Conservation (phyloP, 2,888 invertebrate genomes). For the Caradrina kadenii region DNA sequence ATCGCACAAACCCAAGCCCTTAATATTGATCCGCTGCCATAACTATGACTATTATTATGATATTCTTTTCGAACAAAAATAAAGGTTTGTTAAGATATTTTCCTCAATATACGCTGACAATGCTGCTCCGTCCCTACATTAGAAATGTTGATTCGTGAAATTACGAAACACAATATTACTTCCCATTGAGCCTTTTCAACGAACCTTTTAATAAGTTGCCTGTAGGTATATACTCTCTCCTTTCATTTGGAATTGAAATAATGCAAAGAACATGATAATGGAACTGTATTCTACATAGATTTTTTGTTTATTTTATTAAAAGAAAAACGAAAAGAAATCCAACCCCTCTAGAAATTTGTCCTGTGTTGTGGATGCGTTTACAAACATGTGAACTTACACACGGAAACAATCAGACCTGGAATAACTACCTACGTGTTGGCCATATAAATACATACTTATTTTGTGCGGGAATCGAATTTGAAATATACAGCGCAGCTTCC, state of each 20-base stretch:
- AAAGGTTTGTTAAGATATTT: conserved; percentile 48
- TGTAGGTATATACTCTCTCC: conserved; percentile 8
- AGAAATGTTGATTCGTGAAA: conserved; percentile 61
- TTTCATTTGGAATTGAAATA: conserved; percentile 17
- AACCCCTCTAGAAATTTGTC: background rate
- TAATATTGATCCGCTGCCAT: conserved; percentile 25
- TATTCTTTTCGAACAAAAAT: conserved; percentile 43
- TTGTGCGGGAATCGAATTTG: too few species aligned
- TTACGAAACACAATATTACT: conserved; percentile 60
- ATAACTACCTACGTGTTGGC: background rate
- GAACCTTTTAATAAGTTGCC: conserved; percentile 54
- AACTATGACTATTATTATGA: conserved; percentile 43
- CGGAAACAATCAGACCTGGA: background rate
- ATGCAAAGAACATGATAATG: background rate
- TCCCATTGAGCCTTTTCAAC: conserved; percentile 47
- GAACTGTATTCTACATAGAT: background rate
- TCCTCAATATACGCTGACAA: conserved; percentile 55
- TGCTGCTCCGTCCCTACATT: conserved; percentile 44
- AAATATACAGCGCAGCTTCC: too few species aligned
- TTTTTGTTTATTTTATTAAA: background rate
- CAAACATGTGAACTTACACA: background rate
- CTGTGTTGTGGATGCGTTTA: background rate
- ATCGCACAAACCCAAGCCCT: background rate
- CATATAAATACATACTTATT: background rate
- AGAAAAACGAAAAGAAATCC: too few species aligned